Conservation (phyloP, 2,888 invertebrate genomes). For the Drosophila tanythrix region DNA sequence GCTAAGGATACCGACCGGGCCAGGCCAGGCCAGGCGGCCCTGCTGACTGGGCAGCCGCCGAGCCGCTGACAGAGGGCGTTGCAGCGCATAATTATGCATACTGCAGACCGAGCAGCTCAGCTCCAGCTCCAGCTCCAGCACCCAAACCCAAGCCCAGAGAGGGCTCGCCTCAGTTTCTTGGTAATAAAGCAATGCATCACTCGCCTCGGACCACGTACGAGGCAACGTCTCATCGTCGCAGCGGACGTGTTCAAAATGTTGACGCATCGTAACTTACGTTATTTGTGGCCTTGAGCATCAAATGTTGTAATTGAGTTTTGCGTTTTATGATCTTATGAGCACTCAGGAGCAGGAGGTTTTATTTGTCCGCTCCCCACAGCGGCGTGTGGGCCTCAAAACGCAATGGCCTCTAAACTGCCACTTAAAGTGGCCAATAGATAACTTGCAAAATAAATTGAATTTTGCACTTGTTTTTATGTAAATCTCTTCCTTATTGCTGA, state of each 20-base stretch:
- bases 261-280: slow-evolving; percentile 79
- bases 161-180: slow-evolving; percentile 54
- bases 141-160: slow-evolving; percentile 7
- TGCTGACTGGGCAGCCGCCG: slow-evolving; percentile 58
- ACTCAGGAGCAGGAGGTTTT: slow-evolving; percentile 49
- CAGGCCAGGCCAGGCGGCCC: background rate
- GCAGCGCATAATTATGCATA: slow-evolving; percentile 81
- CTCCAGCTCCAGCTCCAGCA: slow-evolving; percentile 1
- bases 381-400: slow-evolving; percentile 46
- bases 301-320: slow-evolving; percentile 79
- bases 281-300: slow-evolving; percentile 80
- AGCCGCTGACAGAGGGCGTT: slow-evolving; percentile 82
- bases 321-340: slow-evolving; percentile 70
- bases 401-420: slow-evolving; percentile 49
- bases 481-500: slow-evolving; percentile 25
- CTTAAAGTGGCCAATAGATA: slow-evolving; percentile 48
- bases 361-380: slow-evolving; percentile 53
- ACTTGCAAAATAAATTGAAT: slow-evolving; percentile 51
- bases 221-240: slow-evolving; percentile 16
- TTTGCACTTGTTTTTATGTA: slow-evolving; percentile 37
- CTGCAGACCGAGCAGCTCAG: slow-evolving; percentile 26
- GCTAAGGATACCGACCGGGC: slow-evolving; percentile 44
- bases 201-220: slow-evolving; percentile 23
- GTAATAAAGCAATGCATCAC: slow-evolving; percentile 82
- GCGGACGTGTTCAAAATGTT: slow-evolving; percentile 62